These are phyloP conservation scores for Andrena fulva DNA, from an alignment of 2,888 invertebrate genomes.

Conservation along the genomic window DNA sequence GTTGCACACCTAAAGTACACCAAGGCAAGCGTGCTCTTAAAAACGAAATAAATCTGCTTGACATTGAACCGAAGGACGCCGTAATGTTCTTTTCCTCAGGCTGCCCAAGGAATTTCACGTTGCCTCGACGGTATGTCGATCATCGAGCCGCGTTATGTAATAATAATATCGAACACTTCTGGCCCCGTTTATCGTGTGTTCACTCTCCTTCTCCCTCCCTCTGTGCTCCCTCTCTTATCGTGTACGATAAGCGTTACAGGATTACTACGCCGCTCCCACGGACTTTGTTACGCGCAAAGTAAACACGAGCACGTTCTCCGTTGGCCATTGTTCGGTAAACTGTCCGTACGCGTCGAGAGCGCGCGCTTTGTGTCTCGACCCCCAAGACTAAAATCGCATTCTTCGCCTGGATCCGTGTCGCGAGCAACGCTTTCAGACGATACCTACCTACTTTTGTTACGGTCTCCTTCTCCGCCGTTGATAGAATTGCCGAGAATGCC, in stretches of 20 bases:
- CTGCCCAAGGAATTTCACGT: neutral
- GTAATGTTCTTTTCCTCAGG: neutral
- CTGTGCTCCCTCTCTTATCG: slow-evolving; percentile 29
- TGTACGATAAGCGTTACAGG: slow-evolving; percentile 53
- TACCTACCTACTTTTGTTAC: neutral
- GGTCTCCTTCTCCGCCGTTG: neutral
- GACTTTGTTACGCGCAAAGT: slow-evolving; percentile 45
- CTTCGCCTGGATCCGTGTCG: slow-evolving; percentile 8
- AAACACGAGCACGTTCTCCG: slow-evolving; percentile 30
- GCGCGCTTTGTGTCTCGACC: neutral
- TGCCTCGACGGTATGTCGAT: slow-evolving; percentile 32
- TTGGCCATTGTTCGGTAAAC: slow-evolving; percentile 40
- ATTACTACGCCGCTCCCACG: slow-evolving; percentile 52
- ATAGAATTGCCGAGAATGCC: neutral
- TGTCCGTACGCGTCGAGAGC: neutral
- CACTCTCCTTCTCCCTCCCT: slow-evolving; percentile 28
- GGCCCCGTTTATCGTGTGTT: slow-evolving; percentile 43
- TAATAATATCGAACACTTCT: slow-evolving; percentile 27
- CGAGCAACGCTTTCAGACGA: neutral
- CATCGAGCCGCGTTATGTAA: slow-evolving; percentile 48
- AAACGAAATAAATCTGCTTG: neutral
- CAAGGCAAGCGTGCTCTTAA: neutral
- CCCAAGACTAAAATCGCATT: slow-evolving; percentile 7
- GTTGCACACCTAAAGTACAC: no score
- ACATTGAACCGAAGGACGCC: neutral